Conservation (phyloP, 1,140 invertebrate species). For the Drosophila punjabiensis region DNA sequence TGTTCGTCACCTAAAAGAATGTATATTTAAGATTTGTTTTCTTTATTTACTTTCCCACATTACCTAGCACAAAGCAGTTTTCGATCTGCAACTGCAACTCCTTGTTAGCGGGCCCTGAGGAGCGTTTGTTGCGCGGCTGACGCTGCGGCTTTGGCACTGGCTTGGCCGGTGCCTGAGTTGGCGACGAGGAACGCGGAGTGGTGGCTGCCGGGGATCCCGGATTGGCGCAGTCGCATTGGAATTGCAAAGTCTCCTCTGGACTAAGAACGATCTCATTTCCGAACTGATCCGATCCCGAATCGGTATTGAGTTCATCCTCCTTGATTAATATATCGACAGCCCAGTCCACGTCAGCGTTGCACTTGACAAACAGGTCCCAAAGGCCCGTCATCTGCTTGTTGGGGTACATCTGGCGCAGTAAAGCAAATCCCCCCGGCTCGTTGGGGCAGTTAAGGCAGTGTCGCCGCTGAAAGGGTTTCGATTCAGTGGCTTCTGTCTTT, state of each 20-base stretch:
- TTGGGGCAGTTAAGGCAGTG: constrained; percentile 74
- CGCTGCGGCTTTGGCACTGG: constrained; percentile 52
- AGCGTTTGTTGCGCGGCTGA: constrained; percentile 53
- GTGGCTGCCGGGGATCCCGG: background rate
- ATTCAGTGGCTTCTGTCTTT: background rate
- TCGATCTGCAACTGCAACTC: constrained; percentile 87
- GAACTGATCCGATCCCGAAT: constrained; percentile 11
- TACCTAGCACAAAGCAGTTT: constrained; percentile 87
- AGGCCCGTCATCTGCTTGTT: constrained; percentile 87
- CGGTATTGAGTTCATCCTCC: constrained; percentile 68
- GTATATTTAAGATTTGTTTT: background rate
- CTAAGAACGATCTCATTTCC: constrained; percentile 5
- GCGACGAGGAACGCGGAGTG: background rate
- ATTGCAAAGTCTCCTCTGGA: constrained; percentile 37
- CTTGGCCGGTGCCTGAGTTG: constrained; percentile 15
- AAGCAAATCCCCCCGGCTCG: constrained; percentile 85
- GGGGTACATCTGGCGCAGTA: constrained; percentile 89
- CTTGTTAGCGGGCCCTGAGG: constrained; percentile 52
- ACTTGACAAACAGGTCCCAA: constrained; percentile 90
- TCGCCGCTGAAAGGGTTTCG: constrained; percentile 41
- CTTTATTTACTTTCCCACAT: no score
- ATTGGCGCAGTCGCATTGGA: constrained; percentile 57
- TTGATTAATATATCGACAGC: constrained; percentile 89
- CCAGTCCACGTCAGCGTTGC: constrained; percentile 91
- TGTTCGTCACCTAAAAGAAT: constrained; percentile 86